A percentile compares a stretch with the other conserved stretches of the same genome.
phyloP scores from a whole-genome alignment of 2,888 invertebrate genomes.

The Tetrapedia diversipes region DNA sequence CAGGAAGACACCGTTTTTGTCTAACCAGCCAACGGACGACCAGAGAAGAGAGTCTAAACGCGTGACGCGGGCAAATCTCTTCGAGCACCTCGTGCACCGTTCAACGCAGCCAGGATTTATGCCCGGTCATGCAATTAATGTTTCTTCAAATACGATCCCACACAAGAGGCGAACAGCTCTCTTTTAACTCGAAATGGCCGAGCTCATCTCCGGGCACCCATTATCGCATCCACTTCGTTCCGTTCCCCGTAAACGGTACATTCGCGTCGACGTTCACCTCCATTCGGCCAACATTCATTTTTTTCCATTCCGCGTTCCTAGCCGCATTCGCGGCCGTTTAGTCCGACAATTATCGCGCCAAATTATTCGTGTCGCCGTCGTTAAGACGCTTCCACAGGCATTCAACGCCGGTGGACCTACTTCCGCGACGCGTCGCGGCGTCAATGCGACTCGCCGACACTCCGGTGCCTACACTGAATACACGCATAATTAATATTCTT shows the following conservation, averaged over 20 bases:
- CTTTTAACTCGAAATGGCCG: neutral
- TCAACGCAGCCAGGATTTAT: conserved; percentile 5
- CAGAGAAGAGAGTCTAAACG: neutral
- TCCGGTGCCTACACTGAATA: neutral
- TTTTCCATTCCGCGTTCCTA: neutral
- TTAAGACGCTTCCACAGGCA: neutral
- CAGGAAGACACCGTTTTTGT: neutral
- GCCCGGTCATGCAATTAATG: conserved; percentile 50
- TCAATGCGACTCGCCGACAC: neutral
- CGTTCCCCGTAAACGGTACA: conserved; percentile 20
- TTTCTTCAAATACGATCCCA: conserved; percentile 22
- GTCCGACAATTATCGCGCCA: conserved; percentile 8
- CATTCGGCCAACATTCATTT: neutral
- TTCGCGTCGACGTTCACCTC: conserved; percentile 7
- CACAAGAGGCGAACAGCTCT: neutral
- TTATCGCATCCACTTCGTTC: conserved; percentile 8
- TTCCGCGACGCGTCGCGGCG: conserved; percentile 19
- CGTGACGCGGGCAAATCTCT: conserved; percentile 17
- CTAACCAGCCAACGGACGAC: too few species aligned
- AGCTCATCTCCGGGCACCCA: neutral
- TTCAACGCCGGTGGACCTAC: conserved; percentile 23
- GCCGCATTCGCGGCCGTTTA: neutral
- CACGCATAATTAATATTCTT: conserved; percentile 45
- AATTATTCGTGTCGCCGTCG: conserved; percentile 25
- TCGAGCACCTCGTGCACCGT: neutral